Evolutionary conservation across 1,140 invertebrate genomes (phyloP).

Genomic region (Penaeus indicus): DNA sequence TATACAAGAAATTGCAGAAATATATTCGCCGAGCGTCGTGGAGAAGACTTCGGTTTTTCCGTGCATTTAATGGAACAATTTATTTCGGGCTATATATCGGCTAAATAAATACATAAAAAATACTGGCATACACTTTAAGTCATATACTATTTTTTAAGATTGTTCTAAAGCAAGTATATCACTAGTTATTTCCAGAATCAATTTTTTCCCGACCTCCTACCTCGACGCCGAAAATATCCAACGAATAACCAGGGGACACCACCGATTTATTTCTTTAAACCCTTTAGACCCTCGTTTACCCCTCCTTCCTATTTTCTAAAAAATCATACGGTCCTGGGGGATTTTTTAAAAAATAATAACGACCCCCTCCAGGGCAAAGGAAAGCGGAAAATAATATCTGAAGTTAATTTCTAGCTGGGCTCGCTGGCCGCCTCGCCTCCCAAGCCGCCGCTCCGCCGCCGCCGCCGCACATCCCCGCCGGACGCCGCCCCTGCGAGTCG

Average conservation of each 20-base stretch:
- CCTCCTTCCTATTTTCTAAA: slow-evolving; percentile 17
- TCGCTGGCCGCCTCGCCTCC: slow-evolving; percentile 30
- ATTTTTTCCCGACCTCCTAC: slow-evolving; percentile 59
- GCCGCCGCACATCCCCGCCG: slow-evolving; percentile 25
- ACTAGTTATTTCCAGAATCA: slow-evolving; percentile 31
- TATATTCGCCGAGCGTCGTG: slow-evolving; percentile 33
- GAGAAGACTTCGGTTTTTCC: slow-evolving; percentile 64
- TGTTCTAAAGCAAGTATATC: not conserved
- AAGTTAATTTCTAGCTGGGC: slow-evolving; percentile 42
- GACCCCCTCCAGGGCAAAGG: not conserved
- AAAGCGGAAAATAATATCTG: slow-evolving; percentile 41
- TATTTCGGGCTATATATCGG: slow-evolving; percentile 43
- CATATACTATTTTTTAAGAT: slow-evolving; percentile 46
- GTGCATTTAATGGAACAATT: slow-evolving; percentile 59
- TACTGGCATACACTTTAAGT: not conserved
- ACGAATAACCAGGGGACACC: slow-evolving; percentile 44
- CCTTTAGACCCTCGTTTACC: not conserved
- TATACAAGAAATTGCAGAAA: slow-evolving; percentile 25
- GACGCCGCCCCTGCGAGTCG: not conserved
- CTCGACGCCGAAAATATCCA: slow-evolving; percentile 56
- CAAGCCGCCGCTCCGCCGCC: slow-evolving; percentile 13
- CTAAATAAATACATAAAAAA: slow-evolving; percentile 31
- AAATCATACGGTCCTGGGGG: not conserved
- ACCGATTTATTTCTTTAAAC: slow-evolving; percentile 46
- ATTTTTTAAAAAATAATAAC: slow-evolving; percentile 37